Base-by-base conservation (phyloP, 2,888 invertebrate genomes). In the Tanypteryx hageni region DNA sequence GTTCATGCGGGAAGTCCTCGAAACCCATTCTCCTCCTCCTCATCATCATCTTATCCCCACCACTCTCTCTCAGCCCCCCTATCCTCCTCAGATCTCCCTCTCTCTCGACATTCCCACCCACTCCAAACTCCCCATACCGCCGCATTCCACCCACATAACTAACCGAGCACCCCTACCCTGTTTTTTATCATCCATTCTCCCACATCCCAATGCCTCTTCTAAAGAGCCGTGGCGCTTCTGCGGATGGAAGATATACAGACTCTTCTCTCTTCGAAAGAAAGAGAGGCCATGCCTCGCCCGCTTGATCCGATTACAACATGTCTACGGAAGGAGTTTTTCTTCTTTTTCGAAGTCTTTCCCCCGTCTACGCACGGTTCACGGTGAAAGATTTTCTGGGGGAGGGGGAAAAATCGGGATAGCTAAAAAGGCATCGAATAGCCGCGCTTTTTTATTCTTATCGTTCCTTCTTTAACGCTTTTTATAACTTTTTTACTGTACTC, bases 91-190 rank as follows among this genome's bases (percentile, higher is more conserved):
- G 44, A 44, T 22, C 68, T 68, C 22, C 68, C 68, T 68, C 22
- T 9, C 68, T 18, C 68, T 22, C 18, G 18, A 68, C 22, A 18
- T n/a, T 64, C n/a, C 64, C 16, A 18, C 64, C 64, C 68, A 68
- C 68, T 22, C 68, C 18, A 18, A n/a, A 18, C n/a, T 22, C n/a
- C 68, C 68, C 68, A 68, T 68, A n/a, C 68, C 68, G 22, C 68
- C 68, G 68, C 68, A 68, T 68, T 68, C 68, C 68, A 68, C 68
- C 68, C 68, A 68, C 68, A 68, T 68, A 68, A 68, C 68, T 68
- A 68, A 68, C 68, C 61, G 13, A 18, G 68, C 16, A 22, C 68
- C 8, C 68, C 68, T 10, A 18, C 68, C 68, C 68, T 68, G 0
- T 68, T 22, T 22, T 68, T 22, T 22, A 68, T 68, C 68, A 68